These are phyloP conservation scores for Vanacampus margaritifer DNA, from an alignment of 2,113 vertebrate species.

Conservation along the genomic window DNA sequence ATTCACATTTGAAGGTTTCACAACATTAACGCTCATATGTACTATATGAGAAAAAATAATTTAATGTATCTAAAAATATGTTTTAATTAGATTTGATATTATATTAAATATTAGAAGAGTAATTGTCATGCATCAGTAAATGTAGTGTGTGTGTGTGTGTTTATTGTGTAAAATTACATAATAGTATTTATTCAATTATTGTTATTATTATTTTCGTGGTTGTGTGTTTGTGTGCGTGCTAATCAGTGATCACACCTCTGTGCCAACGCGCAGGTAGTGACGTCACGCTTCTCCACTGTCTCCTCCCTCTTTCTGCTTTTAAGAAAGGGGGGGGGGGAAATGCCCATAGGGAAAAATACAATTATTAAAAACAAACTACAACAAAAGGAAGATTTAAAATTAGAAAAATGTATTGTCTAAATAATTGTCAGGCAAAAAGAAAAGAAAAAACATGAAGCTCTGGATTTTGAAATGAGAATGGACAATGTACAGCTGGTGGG, in stretches of 20 bases:
- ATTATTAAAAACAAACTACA: neutral
- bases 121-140: no score
- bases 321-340: neutral
- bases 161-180: constrained; percentile 27
- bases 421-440: neutral
- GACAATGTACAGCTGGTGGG: no score
- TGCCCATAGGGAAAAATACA: no score
- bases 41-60: neutral
- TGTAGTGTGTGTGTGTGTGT: constrained; percentile 19
- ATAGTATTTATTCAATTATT: no score
- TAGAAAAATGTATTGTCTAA: neutral
- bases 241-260: constrained; percentile 55
- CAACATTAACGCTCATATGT: neutral
- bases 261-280: constrained; percentile 41
- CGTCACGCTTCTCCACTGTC: constrained; percentile 28
- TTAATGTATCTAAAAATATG: neutral
- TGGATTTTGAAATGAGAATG: no score
- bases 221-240: constrained; percentile 27
- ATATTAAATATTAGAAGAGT: neutral
- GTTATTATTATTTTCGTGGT: no score
- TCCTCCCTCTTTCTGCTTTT: constrained; percentile 16
- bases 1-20: neutral
- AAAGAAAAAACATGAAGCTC: no score
- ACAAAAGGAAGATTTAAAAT: neutral
- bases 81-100: neutral